Conservation (phyloP, 64 coral and sea anemone genomes). For the Stichodactyla mertensii region DNA sequence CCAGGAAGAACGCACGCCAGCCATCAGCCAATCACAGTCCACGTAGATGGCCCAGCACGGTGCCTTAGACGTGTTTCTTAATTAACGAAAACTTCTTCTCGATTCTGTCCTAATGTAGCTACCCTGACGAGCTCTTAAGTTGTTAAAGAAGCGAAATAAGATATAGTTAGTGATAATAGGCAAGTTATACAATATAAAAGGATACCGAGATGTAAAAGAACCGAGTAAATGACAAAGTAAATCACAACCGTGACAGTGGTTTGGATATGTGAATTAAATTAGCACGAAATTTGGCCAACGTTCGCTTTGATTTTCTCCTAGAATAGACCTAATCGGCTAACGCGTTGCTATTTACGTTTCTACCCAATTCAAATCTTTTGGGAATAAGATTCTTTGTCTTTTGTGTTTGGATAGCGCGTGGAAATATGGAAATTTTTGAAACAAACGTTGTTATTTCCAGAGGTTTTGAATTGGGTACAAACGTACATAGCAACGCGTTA, state of each 20-base stretch:
- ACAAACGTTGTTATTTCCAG: too few species aligned
- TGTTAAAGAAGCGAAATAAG: neutral
- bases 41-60: neutral
- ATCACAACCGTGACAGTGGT: neutral
- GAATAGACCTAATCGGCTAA: too few species aligned
- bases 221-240: neutral
- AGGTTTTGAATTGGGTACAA: neutral
- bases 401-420: too few species aligned
- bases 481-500: too few species aligned
- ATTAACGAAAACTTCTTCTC: neutral
- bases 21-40: neutral
- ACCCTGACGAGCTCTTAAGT: neutral
- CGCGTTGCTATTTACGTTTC: too few species aligned
- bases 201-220: neutral
- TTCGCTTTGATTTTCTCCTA: too few species aligned
- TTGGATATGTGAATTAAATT: too few species aligned
- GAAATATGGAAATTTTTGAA: too few species aligned
- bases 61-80: neutral
- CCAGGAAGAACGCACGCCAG: neutral
- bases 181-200: neutral
- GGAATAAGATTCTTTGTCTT: too few species aligned
- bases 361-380: too few species aligned
- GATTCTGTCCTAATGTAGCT: neutral
- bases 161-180: neutral
- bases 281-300: too few species aligned